These are phyloP conservation scores for Pteromalus puparum DNA, from an alignment of 1,140 invertebrate genomes.

Conservation along the genomic window DNA sequence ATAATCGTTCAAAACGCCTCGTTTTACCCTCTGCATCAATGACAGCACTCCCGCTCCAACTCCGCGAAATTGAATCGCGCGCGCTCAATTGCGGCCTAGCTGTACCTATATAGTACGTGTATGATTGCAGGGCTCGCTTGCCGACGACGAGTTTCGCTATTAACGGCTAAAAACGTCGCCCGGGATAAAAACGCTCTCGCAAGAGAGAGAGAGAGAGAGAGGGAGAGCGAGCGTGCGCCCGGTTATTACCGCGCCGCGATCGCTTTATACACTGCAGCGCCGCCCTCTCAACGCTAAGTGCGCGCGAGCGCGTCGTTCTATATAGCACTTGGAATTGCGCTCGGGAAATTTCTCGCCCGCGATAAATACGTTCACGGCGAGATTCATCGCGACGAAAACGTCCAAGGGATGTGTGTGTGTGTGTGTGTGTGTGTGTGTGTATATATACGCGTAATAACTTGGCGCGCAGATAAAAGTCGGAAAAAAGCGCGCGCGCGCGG, in stretches of 20 bases:
- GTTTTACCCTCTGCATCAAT: not conserved
- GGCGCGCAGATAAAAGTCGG: not conserved
- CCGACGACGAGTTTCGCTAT: too few relatives aligned
- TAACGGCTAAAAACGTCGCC: too few relatives aligned
- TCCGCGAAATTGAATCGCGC: too few relatives aligned
- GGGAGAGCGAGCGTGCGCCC: too few relatives aligned
- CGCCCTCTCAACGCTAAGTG: not conserved
- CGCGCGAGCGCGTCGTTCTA: too few relatives aligned
- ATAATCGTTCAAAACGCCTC: not conserved
- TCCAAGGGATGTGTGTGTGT: not conserved
- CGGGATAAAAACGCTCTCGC: too few relatives aligned
- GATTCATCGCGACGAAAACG: not conserved
- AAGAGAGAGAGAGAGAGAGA: too few relatives aligned
- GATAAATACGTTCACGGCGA: not conserved
- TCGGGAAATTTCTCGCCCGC: not conserved
- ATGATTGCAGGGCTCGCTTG: too few relatives aligned
- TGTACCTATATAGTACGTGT: too few relatives aligned
- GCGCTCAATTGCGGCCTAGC: too few relatives aligned
- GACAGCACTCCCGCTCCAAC: not conserved
- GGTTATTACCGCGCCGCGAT: too few relatives aligned
- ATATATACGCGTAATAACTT: not conserved
- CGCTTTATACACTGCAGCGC: too few relatives aligned
- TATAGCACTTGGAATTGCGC: not conserved
- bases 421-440: not conserved
- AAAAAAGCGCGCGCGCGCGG: not conserved